These are phyloP conservation scores for Chiridota heheva DNA, from an alignment of 35 echinoderm and acorn worm species.

Conservation along the genomic window DNA sequence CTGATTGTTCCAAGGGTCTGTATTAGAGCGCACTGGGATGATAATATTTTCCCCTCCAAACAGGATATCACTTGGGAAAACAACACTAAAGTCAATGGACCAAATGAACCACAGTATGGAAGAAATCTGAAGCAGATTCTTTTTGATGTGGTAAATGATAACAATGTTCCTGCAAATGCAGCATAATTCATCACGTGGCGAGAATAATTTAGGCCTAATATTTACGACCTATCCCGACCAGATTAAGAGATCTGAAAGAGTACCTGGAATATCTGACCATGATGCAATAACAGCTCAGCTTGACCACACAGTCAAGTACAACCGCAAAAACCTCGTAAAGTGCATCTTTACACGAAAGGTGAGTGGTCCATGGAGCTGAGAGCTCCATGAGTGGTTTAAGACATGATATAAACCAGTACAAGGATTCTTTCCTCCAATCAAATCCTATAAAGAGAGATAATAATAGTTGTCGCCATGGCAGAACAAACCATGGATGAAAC, in stretches of 20 bases:
- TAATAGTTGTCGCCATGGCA: slow-evolving; percentile 27
- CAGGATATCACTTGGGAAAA: no score
- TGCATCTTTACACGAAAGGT: slow-evolving; percentile 34
- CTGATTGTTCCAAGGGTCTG: no score
- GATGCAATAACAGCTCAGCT: slow-evolving; percentile 34
- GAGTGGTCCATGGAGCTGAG: no score
- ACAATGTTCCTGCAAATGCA: slow-evolving; percentile 40
- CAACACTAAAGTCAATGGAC: no score
- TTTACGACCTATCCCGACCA: slow-evolving; percentile 42
- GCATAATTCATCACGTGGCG: not conserved
- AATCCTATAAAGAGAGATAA: not conserved
- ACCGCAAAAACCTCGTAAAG: slow-evolving; percentile 30
- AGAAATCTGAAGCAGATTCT: no score
- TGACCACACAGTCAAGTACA: slow-evolving; percentile 15
- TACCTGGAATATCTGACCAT: slow-evolving; percentile 49
- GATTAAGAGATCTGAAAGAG: slow-evolving; percentile 27
- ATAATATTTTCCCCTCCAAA: no score
- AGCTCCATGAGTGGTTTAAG: slow-evolving; percentile 42
- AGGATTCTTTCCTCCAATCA: slow-evolving; percentile 6
- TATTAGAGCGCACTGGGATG: no score
- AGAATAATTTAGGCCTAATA: slow-evolving; percentile 14
- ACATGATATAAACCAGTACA: not conserved
- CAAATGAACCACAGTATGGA: no score
- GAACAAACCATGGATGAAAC: slow-evolving; percentile 39
- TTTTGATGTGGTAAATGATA: not conserved